Base-by-base conservation (phyloP, 2,113 vertebrate genomes). In the Solenodon paradoxus region DNA sequence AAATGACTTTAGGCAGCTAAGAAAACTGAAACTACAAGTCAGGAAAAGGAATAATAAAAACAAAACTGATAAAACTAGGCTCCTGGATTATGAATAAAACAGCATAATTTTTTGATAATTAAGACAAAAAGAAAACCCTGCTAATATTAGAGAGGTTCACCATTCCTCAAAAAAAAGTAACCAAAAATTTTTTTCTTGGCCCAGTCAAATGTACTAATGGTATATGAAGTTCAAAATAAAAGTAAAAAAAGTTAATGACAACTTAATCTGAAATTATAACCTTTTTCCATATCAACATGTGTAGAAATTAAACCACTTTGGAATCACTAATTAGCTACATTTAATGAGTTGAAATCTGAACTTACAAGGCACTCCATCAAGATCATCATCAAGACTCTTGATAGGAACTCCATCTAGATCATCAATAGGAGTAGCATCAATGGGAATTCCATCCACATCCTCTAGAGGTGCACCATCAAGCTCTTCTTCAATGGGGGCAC, bases 331-430 rank as follows among this genome's bases (percentile, higher is more conserved):
- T 51, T 86, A 82, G 49, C 42, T 32, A 84, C 55, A 63, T 68
- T 78, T 51, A 86, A 72, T 74, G 22, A 69, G 38, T 24, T 89
- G 42, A 95, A 80, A 82, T 59, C 7, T 93, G 71, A 74, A 98
- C 99, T 92, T 98, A 99, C 99, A 98, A 86, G 99, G 99, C 98
- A 99, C 98, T 88, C 99, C 99, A 97, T 99, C 99, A 26, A 99
- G 98, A 96, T 99, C 99, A n/a, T 99, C 99, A 96, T 99, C 99
- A 90, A 99, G 97, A 0, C 98, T 98, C 94, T 99, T 99, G 97
- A 99, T 99, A 66, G 99, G 99, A 88, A 99, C 98, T 80, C 99
- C 99, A 88, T 99, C 99, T 15, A 99, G 98, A 91, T 99, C 99
- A 78, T 99, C 99, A 69, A 99, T 98, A 40, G 98, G 98, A 88